Conservation (phyloP, 2,797 vertebrate species). For the Taenioides sp. region DNA sequence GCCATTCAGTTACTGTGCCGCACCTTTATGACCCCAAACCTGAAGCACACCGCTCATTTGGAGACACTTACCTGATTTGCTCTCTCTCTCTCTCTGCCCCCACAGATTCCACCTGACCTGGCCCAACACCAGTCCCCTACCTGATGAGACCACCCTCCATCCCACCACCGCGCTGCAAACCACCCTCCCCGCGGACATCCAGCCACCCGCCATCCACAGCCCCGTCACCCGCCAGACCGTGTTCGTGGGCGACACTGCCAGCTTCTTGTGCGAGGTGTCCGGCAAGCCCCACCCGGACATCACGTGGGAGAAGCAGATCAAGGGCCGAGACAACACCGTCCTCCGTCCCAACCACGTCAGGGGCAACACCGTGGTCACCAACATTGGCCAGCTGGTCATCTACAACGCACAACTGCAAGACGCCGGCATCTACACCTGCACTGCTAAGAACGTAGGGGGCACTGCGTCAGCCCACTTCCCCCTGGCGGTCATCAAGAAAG, state of each 20-base stretch:
- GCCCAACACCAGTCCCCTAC: constrained; percentile 92
- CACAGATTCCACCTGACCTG: constrained; percentile 91
- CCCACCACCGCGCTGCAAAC: constrained; percentile 88
- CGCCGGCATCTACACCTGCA: constrained; percentile 92
- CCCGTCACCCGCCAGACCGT: constrained; percentile 85
- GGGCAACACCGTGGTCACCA: constrained; percentile 94
- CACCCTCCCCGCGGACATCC: constrained; percentile 80
- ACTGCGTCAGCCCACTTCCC: constrained; percentile 87
- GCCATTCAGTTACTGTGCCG: no score
- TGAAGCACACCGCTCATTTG: not conserved
- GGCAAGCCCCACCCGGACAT: constrained; percentile 90
- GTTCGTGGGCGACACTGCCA: constrained; percentile 90
- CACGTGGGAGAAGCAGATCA: constrained; percentile 94
- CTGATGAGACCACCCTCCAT: constrained; percentile 84
- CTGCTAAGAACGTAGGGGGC: constrained; percentile 85
- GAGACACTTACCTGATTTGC: constrained; percentile 30
- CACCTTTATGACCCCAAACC: not conserved
- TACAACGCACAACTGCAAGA: constrained; percentile 93
- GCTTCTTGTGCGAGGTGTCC: constrained; percentile 92
- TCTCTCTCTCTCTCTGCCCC: constrained; percentile 58
- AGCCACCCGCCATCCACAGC: constrained; percentile 82
- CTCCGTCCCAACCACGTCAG: constrained; percentile 91
- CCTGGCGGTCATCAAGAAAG: constrained; percentile 83
- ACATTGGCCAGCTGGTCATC: constrained; percentile 95
- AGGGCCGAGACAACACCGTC: constrained; percentile 87